These are phyloP conservation scores for Notothenia rossii DNA, from an alignment of 2,113 vertebrate genomes.

Conservation along the genomic window DNA sequence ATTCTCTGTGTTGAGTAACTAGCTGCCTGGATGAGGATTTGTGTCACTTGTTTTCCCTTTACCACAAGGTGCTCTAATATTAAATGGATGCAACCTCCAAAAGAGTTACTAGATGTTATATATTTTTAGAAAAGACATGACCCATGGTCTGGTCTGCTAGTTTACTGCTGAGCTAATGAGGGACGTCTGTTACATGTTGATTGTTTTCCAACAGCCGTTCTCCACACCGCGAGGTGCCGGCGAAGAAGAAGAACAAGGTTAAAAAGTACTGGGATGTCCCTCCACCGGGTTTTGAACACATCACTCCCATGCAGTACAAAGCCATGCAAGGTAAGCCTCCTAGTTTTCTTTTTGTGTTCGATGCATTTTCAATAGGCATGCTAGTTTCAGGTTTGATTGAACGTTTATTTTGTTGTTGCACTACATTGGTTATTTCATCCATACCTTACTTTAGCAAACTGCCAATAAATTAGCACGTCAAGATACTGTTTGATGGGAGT, in stretches of 20 bases:
- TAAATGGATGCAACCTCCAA: slow-evolving; percentile 4
- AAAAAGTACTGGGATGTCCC: slow-evolving; percentile 96
- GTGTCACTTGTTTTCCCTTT: slow-evolving; percentile 17
- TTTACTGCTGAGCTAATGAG: slow-evolving; percentile 24
- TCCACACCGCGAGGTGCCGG: slow-evolving; percentile 85
- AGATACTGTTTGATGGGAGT: background rate
- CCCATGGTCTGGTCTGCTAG: slow-evolving; percentile 1
- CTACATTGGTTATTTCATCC: background rate
- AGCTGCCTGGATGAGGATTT: slow-evolving; percentile 34
- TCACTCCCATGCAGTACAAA: slow-evolving; percentile 97
- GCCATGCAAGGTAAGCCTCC: slow-evolving; percentile 91
- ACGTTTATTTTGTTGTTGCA: background rate
- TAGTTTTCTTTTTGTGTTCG: background rate
- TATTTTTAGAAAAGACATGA: background rate
- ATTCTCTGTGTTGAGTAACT: slow-evolving; percentile 42
- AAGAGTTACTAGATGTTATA: background rate
- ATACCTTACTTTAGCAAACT: background rate
- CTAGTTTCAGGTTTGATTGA: background rate
- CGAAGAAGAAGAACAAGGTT: slow-evolving; percentile 91
- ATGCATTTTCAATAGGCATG: background rate
- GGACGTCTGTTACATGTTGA: background rate
- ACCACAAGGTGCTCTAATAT: background rate
- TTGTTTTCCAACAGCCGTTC: slow-evolving; percentile 82
- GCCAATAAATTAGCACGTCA: background rate
- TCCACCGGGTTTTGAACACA: slow-evolving; percentile 92